phyloP scores from a whole-genome alignment of 1,140 invertebrate genomes.

The Sinella curviseta region DNA sequence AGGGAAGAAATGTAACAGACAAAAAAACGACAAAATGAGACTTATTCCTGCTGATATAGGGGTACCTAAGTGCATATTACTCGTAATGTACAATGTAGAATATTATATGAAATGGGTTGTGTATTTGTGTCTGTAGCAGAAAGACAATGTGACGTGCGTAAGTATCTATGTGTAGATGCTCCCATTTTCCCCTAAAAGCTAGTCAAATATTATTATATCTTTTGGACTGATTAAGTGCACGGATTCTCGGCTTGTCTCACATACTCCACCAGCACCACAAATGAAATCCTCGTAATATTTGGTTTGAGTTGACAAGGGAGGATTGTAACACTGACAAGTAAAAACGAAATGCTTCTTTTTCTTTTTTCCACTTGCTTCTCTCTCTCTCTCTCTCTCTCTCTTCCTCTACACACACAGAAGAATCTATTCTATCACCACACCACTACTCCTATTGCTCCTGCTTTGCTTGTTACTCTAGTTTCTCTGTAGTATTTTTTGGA shows the following conservation, averaged over 20 bases:
- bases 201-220: conserved; percentile 3
- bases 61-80: too few relatives aligned
- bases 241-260: background rate
- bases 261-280: conserved; percentile 11
- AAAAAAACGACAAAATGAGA: background rate
- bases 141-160: background rate
- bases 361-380: background rate
- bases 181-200: background rate
- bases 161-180: too few relatives aligned
- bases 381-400: background rate
- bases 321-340: background rate
- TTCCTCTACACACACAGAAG: too few relatives aligned
- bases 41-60: too few relatives aligned
- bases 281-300: conserved; percentile 6
- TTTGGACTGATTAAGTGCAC: conserved; percentile 10
- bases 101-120: background rate
- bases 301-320: conserved; percentile 10
- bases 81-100: too few relatives aligned
- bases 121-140: background rate
- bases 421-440: too few relatives aligned
- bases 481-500: too few relatives aligned
- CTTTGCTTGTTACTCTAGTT: background rate
- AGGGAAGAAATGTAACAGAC: background rate
- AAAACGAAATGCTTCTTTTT: conserved; percentile 6
- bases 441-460: too few relatives aligned